Evolutionary conservation across 2,113 vertebrate species (phyloP), one percentile per base, ranked within the genome.

Genomic region (Protomyctophum bolini): DNA sequence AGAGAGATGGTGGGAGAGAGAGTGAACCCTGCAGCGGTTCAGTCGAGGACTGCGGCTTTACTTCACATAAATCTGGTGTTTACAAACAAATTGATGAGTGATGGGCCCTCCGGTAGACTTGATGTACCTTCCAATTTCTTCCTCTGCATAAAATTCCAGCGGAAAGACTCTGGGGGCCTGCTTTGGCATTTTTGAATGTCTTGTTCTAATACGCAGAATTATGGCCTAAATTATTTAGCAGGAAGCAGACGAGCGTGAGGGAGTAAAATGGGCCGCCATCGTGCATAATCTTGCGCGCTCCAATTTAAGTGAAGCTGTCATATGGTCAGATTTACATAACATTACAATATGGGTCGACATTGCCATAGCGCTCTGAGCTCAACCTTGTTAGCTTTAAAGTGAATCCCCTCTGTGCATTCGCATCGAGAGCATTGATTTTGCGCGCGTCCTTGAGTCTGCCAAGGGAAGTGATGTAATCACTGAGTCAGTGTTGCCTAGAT

Each of bases 51-150:
- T 86, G 85, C 1, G 33, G 85, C 90, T 91, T 91, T 89, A 74
- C 81, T 86, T 86, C 82, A 72, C 86, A 83, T 85, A 91, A 92
- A 93, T 92, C 86, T 92, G 87, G 69, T 91, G 88, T 93, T 93
- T 93, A 91, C 92, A 90, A 92, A 93, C 92, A 92, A 85, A 92
- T 82, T 89, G 91, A 90, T 90, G 90, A 92, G 87, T 92, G 88
- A 87, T 84, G 88, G 86, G 68, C 84, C 91, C 88, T 83, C 70
- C 80, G 83, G 92, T 88, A 82, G 85, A 86, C 84, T 79, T 72
- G 47, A 79, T 86, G 88, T 80, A 81, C 77, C 84, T 83, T 79
- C 86, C 83, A 80, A 82, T 88, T 85, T 76, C 80, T 76, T 83
- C 68, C 70, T 75, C 76, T 79, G 84, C 76, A 77, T 85, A 70